A percentile compares a stretch with the other conserved stretches of the same genome.
These are phyloP conservation scores for Pontoporia blainvillei DNA, from an alignment of 2,113 vertebrate species.

Conservation along the genomic window DNA sequence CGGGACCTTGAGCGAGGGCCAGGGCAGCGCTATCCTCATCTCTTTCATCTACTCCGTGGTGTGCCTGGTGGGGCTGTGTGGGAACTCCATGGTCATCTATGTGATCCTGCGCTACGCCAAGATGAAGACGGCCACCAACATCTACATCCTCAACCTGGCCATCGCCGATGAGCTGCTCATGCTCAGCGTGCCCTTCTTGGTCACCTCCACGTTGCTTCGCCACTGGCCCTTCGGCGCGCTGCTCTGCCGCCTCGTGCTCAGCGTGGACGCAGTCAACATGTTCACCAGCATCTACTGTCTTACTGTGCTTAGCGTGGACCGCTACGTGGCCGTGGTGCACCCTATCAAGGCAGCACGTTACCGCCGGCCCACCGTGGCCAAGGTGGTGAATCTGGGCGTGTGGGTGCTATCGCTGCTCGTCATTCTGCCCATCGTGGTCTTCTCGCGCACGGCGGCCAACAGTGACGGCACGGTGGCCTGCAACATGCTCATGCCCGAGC, in stretches of 20 bases:
- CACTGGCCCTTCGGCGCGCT: conserved; percentile 93
- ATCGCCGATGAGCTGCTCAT: conserved; percentile 92
- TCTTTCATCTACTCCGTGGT: conserved; percentile 94
- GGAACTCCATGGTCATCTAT: conserved; percentile 94
- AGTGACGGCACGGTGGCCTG: conserved; percentile 91
- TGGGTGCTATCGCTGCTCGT: conserved; percentile 91
- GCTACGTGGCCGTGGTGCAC: conserved; percentile 92
- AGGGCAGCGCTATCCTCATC: conserved; percentile 91
- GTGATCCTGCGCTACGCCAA: conserved; percentile 94
- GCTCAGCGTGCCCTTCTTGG: conserved; percentile 93
- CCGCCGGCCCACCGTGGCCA: conserved; percentile 90
- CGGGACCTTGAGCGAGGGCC: conserved; percentile 85
- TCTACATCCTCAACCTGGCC: conserved; percentile 93
- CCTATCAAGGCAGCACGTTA: conserved; percentile 92
- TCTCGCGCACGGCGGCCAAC: conserved; percentile 88
- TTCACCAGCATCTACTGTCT: conserved; percentile 95
- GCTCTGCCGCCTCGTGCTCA: conserved; percentile 91
- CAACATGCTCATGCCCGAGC: conserved; percentile 93
- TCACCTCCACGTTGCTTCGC: conserved; percentile 89
- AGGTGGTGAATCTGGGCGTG: conserved; percentile 89
- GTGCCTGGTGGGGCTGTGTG: conserved; percentile 90
- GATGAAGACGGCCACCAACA: conserved; percentile 94
- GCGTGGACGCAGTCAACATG: conserved; percentile 95
- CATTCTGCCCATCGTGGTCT: conserved; percentile 91
- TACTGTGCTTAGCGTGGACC: conserved; percentile 91